Percentiles rank a stretch among this genome's conserved stretches.
Evolutionary conservation across 2,888 invertebrate species (phyloP).

Genomic region (Troides oblongomaculatus): DNA sequence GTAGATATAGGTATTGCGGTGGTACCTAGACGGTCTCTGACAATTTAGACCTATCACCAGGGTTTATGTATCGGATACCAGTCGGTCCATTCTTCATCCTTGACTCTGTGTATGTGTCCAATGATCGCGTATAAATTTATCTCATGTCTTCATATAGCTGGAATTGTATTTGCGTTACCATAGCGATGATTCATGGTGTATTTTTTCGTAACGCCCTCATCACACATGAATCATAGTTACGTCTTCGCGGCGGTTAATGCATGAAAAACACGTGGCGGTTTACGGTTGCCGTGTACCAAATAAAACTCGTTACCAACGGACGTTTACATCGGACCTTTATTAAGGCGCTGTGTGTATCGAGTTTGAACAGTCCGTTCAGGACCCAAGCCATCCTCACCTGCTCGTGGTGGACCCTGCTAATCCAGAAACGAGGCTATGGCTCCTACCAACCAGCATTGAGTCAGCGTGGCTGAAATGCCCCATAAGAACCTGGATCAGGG

Average conservation of each 20-base stretch:
- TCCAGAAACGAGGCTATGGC: no score
- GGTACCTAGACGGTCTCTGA: no score
- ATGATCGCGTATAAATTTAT: constrained; percentile 9
- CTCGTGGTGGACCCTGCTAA: no score
- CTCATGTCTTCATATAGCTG: background rate
- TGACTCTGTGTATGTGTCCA: background rate
- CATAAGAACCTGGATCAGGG: no score
- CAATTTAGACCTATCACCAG: no score
- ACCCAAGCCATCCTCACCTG: no score
- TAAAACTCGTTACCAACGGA: constrained; percentile 2
- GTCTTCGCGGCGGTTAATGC: constrained; percentile 23
- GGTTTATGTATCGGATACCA: no score
- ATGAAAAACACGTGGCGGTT: constrained; percentile 25
- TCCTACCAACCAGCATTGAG: no score
- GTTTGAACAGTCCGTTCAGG: no score
- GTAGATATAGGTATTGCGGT: no score
- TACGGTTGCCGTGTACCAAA: constrained; percentile 14
- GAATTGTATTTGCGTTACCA: background rate
- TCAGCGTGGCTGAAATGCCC: no score
- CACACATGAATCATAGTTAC: constrained; percentile 29
- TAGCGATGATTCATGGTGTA: constrained; percentile 14
- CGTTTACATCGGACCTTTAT: background rate
- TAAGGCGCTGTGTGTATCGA: background rate
- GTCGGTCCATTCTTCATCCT: no score
- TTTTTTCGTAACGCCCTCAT: constrained; percentile 22